These are phyloP conservation scores for Cheilinus undulatus DNA, from an alignment of 2,113 vertebrate genomes.

Conservation along the genomic window DNA sequence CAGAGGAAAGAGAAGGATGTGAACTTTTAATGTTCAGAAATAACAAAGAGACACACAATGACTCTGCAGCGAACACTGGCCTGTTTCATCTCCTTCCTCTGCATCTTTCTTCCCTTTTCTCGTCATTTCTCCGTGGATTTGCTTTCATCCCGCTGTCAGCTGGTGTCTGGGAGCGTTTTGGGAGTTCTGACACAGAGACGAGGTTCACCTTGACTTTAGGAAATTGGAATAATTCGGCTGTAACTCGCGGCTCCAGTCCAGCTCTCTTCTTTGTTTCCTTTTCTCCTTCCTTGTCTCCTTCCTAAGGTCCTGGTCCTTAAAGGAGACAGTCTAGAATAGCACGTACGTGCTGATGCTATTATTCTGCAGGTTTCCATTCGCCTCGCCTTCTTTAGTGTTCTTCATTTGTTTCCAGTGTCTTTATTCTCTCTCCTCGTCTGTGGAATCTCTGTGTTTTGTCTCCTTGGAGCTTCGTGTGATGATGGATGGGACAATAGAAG, in stretches of 20 bases:
- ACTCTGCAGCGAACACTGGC: neutral
- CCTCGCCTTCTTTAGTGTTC: no score
- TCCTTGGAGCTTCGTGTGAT: slow-evolving; percentile 8
- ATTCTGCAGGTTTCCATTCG: no score
- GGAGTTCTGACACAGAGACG: no score
- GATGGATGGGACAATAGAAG: slow-evolving; percentile 46
- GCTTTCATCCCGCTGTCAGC: slow-evolving; percentile 23
- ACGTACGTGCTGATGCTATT: no score
- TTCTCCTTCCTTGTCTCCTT: neutral
- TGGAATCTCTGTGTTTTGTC: slow-evolving; percentile 3
- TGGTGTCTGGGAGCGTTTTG: neutral
- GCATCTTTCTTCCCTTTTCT: neutral
- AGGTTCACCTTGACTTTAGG: slow-evolving; percentile 63
- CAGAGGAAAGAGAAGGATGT: no score
- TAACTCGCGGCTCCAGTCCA: no score
- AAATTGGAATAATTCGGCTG: slow-evolving; percentile 49
- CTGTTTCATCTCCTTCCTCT: slow-evolving; percentile 28
- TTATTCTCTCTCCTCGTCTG: neutral
- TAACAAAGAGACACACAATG: neutral
- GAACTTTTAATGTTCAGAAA: no score
- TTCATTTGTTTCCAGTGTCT: no score
- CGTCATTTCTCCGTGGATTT: slow-evolving; percentile 29
- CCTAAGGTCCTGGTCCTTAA: no score
- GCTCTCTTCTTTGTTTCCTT: no score
- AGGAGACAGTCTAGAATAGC: no score